A percentile compares a stretch with the other conserved stretches of the same genome.
phyloP scores from a whole-genome alignment of 2,888 invertebrate species.

The Rutpela maculata region DNA sequence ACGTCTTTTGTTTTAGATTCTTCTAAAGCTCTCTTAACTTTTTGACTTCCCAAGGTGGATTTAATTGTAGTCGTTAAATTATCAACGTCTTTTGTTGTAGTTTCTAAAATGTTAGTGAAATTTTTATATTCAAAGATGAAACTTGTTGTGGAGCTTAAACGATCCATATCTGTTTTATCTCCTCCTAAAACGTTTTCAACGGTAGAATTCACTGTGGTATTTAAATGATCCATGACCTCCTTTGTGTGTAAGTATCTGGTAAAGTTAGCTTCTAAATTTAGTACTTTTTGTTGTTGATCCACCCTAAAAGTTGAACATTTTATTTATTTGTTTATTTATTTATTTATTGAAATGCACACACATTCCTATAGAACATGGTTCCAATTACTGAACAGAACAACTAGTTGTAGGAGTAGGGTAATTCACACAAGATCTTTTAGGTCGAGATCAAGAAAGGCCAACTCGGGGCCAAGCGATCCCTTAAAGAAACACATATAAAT shows the following conservation, averaged over 20 bases:
- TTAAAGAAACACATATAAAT: no score
- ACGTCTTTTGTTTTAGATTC: not conserved
- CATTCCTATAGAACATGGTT: no score
- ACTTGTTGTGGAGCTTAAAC: not conserved
- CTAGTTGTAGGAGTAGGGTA: no score
- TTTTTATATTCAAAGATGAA: not conserved
- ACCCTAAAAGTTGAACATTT: conserved; percentile 53
- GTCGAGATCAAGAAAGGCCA: no score
- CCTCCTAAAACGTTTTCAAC: not conserved
- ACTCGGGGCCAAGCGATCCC: no score
- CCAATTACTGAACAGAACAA: no score
- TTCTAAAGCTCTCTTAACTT: not conserved
- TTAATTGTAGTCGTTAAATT: not conserved
- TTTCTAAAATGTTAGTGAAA: not conserved
- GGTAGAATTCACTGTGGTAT: not conserved
- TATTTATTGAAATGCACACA: no score
- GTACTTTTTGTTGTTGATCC: conserved; percentile 55
- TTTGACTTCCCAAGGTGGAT: not conserved
- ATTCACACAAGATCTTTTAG: no score
- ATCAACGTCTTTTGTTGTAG: no score
- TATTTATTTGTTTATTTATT: no score
- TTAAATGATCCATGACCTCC: not conserved
- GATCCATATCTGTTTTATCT: not conserved
- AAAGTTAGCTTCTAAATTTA: conserved; percentile 45
- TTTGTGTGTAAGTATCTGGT: not conserved